Conservation (phyloP, 2,113 vertebrate species). For the Prolemur simus region DNA sequence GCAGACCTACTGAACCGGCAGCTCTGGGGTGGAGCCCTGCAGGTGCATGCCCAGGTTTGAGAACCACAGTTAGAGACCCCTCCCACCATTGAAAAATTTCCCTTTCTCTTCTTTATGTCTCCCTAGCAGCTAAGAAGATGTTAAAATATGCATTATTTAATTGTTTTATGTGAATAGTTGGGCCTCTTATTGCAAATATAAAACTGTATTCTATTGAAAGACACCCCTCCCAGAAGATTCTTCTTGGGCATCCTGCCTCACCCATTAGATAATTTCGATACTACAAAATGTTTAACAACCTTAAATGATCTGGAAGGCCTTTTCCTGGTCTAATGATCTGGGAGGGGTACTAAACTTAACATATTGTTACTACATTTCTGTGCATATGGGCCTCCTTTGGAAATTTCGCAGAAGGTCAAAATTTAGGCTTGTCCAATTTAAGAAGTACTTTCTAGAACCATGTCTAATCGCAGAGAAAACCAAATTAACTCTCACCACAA, state of each 20-base stretch:
- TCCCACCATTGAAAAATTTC: background rate
- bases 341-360: background rate
- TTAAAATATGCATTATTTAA: background rate
- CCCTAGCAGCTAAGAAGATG: background rate
- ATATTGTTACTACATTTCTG: background rate
- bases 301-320: background rate
- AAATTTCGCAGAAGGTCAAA: slow-evolving; percentile 24
- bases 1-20: background rate
- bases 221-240: background rate
- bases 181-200: background rate
- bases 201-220: background rate
- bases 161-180: background rate
- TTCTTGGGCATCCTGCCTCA: background rate
- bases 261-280: background rate
- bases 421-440: slow-evolving; percentile 53
- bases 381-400: background rate
- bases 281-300: background rate
- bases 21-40: background rate
- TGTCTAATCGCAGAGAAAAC: slow-evolving; percentile 73
- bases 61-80: background rate
- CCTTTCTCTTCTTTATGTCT: background rate
- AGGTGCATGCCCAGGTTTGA: background rate
- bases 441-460: slow-evolving; percentile 67
- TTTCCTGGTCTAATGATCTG: background rate
- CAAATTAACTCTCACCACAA: slow-evolving; percentile 64